phyloP scores from a whole-genome alignment of 2,797 vertebrate genomes.

The Danionella dracula region DNA sequence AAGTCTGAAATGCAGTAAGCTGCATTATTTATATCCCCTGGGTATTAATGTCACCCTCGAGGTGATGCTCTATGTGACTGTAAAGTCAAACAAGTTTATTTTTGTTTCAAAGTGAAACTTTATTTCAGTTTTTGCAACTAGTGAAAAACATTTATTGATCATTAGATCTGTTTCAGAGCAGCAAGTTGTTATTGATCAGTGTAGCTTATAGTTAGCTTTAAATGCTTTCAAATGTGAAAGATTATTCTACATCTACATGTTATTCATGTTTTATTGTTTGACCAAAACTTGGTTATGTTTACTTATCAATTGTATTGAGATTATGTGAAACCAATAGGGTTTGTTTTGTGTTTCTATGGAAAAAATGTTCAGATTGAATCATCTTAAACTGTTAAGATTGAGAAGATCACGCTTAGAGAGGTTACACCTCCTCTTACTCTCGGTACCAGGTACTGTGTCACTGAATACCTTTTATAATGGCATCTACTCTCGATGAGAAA shows the following conservation, averaged over 20 bases:
- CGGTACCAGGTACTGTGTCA: neutral
- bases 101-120: neutral
- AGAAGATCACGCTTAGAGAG: neutral
- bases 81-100: neutral
- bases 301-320: neutral
- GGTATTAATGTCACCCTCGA: too few relatives aligned
- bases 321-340: neutral
- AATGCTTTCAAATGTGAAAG: neutral
- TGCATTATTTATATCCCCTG: neutral
- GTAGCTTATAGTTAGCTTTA: neutral
- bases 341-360: neutral
- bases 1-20: too few relatives aligned
- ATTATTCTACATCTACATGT: neutral
- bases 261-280: neutral
- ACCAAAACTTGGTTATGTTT: neutral
- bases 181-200: neutral
- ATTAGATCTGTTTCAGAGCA: neutral
- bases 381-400: neutral
- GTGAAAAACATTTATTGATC: neutral
- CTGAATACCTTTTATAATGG: neutral
- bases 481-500: neutral
- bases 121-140: neutral
- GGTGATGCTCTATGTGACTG: neutral
- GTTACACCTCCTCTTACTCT: neutral
- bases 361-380: neutral